These are phyloP conservation scores for Triplophysa tibetana DNA, from an alignment of 2,113 vertebrate species.

Conservation along the genomic window DNA sequence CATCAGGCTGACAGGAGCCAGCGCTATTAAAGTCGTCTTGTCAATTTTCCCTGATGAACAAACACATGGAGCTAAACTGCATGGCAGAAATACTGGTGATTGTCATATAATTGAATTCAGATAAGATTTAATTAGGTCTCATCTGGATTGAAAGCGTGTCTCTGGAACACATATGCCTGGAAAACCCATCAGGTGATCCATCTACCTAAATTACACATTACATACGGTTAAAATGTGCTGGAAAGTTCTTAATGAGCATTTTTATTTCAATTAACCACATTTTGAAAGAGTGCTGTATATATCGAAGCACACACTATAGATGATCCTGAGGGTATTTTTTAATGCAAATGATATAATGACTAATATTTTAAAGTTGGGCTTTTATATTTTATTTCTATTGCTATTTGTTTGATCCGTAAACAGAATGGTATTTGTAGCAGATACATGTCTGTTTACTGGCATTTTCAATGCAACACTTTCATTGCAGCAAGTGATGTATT, in stretches of 20 bases:
- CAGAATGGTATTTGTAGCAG: too few relatives aligned
- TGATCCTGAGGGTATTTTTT: too few relatives aligned
- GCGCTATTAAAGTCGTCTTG: conserved; percentile 49
- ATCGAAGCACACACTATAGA: too few relatives aligned
- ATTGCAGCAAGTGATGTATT: neutral
- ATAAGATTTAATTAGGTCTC: conserved; percentile 68
- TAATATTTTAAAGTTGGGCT: neutral
- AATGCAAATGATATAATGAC: too few relatives aligned
- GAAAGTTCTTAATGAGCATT: too few relatives aligned
- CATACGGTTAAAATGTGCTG: too few relatives aligned
- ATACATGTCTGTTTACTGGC: too few relatives aligned
- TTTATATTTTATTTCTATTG: neutral
- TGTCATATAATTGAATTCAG: conserved; percentile 68
- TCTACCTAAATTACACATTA: neutral
- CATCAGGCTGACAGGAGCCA: conserved; percentile 42
- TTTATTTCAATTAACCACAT: too few relatives aligned
- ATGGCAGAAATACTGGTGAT: conserved; percentile 56
- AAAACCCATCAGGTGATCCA: neutral
- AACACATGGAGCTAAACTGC: conserved; percentile 56
- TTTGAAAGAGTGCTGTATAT: too few relatives aligned
- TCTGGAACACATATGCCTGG: conserved; percentile 29
- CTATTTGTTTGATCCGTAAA: neutral
- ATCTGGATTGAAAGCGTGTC: conserved; percentile 52
- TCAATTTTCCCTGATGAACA: conserved; percentile 57
- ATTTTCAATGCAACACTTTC: neutral